phyloP scores from a whole-genome alignment of 2,797 vertebrate species.

The Falco naumanni region DNA sequence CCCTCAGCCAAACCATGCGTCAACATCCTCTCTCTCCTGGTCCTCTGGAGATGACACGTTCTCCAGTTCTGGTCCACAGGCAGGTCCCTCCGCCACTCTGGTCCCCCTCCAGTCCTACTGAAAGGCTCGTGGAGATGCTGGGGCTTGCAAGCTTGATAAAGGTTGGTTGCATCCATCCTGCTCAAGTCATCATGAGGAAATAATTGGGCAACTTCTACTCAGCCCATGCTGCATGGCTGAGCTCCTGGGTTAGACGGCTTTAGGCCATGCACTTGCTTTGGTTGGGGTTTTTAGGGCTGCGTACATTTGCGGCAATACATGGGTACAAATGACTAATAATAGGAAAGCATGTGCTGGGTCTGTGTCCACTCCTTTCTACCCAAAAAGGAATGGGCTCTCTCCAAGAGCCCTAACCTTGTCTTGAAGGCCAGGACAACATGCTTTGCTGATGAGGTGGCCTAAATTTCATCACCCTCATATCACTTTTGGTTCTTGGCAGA shows the following conservation, averaged over 20 bases:
- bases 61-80: background rate
- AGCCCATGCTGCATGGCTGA: fast-evolving
- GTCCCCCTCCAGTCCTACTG: background rate
- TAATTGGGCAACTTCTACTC: background rate
- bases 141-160: background rate
- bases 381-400: conserved; percentile 55
- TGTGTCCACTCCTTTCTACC: conserved; percentile 57
- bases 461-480: conserved; percentile 68
- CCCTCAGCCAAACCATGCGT: background rate
- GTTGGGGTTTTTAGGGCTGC: background rate
- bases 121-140: background rate
- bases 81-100: background rate
- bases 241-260: background rate
- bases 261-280: background rate
- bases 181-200: fast-evolving
- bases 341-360: conserved; percentile 52
- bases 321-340: conserved; percentile 60
- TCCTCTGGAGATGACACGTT: background rate
- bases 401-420: conserved; percentile 63
- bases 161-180: background rate
- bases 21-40: background rate
- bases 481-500: conserved; percentile 68
- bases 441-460: conserved; percentile 64
- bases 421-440: conserved; percentile 69
- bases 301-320: background rate